phyloP scores from a whole-genome alignment of 1,140 invertebrate species.

The Drosophila rhopaloa region DNA sequence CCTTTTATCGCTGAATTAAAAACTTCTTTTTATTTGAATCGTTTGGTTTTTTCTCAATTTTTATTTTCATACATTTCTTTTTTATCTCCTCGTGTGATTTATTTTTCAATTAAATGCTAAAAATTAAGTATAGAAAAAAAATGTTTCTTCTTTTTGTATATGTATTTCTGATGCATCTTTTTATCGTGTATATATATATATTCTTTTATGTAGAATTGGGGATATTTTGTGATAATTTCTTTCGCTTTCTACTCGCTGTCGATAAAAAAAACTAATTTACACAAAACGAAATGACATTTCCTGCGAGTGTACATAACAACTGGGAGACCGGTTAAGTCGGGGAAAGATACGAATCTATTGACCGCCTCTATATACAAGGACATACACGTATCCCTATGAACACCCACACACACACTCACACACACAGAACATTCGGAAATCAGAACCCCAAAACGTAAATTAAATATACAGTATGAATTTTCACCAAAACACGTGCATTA shows the following conservation, averaged over 20 bases:
- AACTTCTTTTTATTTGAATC: conserved; percentile 32
- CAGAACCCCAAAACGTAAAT: not conserved
- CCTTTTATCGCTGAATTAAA: conserved; percentile 37
- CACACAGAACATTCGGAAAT: not conserved
- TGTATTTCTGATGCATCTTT: conserved; percentile 29
- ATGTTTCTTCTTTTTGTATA: conserved; percentile 21
- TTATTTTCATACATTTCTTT: conserved; percentile 45
- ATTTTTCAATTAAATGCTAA: conserved; percentile 52
- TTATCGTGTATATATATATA: conserved; percentile 5
- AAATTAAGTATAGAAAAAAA: conserved; percentile 61
- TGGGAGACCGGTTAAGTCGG: not conserved
- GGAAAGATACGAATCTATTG: conserved; percentile 13
- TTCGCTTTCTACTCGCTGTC: conserved; percentile 7
- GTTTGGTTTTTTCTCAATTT: conserved; percentile 27
- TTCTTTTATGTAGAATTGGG: conserved; percentile 18
- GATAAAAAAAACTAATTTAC: conserved; percentile 26
- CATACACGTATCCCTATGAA: conserved; percentile 1
- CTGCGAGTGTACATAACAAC: conserved; percentile 16
- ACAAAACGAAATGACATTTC: conserved; percentile 30
- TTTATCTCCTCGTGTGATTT: conserved; percentile 10
- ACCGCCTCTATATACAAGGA: conserved; percentile 35
- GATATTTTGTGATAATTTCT: conserved; percentile 20
- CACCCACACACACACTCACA: not conserved
- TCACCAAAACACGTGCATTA: conserved; percentile 8
- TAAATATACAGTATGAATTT: not conserved